These are phyloP conservation scores for Encarsia formosa DNA, from an alignment of 2,888 invertebrate species.

Conservation along the genomic window DNA sequence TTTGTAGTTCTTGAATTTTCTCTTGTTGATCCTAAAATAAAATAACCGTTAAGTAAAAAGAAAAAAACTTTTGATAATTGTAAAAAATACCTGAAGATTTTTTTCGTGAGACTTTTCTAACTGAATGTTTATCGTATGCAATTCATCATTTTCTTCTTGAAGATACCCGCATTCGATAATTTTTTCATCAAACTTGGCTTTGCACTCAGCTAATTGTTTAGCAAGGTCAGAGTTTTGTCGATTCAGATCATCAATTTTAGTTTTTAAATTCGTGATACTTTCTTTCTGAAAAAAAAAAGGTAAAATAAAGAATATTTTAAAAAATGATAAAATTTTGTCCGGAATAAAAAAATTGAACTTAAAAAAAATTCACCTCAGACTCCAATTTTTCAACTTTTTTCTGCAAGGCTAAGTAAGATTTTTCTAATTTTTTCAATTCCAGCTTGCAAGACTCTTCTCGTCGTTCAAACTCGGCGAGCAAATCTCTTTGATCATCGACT, in stretches of 20 bases:
- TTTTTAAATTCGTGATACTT: conserved; percentile 23
- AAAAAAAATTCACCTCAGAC: conserved; percentile 22
- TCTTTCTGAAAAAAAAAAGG: conserved; percentile 26
- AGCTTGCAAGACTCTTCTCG: conserved; percentile 28
- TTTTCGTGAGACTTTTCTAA: conserved; percentile 30
- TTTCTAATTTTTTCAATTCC: conserved; percentile 30
- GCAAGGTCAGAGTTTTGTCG: conserved; percentile 29
- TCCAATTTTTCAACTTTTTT: conserved; percentile 30
- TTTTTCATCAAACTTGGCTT: conserved; percentile 28
- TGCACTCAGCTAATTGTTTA: conserved; percentile 20
- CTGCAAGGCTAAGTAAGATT: conserved; percentile 24
- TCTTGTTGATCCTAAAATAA: conserved; percentile 29
- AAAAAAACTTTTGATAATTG: neutral
- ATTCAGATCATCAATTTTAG: conserved; percentile 25
- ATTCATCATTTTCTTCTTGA: conserved; percentile 26
- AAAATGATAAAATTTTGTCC: neutral
- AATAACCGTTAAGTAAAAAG: too few relatives aligned
- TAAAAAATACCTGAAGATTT: conserved; percentile 26
- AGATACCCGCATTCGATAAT: conserved; percentile 28
- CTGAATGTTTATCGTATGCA: conserved; percentile 22
- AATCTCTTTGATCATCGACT: conserved; percentile 33
- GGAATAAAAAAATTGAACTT: neutral
- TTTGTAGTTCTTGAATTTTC: conserved; percentile 30
- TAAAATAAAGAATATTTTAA: neutral
- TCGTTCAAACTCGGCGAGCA: conserved; percentile 24